Evolutionary conservation across 2,113 vertebrate species (phyloP).

Genomic region (Zonotrichia leucophrys): DNA sequence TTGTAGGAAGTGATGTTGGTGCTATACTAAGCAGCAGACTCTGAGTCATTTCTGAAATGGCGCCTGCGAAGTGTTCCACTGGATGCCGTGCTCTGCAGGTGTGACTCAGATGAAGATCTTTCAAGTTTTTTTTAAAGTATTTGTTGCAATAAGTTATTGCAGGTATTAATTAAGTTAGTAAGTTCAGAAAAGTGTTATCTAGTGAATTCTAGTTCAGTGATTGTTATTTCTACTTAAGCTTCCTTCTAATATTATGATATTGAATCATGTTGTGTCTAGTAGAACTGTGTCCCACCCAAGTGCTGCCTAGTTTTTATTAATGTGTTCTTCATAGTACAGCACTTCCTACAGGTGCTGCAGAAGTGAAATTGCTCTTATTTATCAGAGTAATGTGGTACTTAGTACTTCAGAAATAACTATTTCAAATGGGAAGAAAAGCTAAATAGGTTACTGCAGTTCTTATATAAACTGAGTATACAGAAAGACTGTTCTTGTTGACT

Average conservation of each 20-base stretch:
- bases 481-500: neutral
- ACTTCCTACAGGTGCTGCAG: neutral
- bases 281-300: neutral
- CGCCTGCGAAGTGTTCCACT: neutral
- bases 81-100: neutral
- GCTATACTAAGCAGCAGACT: conserved; percentile 23
- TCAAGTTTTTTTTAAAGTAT: neutral
- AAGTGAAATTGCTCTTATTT: neutral
- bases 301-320: neutral
- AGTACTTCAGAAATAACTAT: neutral
- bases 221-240: neutral
- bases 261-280: neutral
- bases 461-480: neutral
- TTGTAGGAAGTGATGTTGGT: conserved; percentile 43
- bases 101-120: neutral
- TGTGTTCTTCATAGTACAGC: neutral
- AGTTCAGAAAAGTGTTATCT: neutral
- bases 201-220: neutral
- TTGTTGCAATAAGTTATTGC: neutral
- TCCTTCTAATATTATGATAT: neutral
- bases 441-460: neutral
- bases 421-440: neutral
- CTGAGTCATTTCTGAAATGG: conserved; percentile 30
- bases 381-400: neutral
- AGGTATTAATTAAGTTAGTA: neutral